These are phyloP conservation scores for Entosphenus tridentatus DNA, from an alignment of 2,113 vertebrate genomes.

Conservation along the genomic window DNA sequence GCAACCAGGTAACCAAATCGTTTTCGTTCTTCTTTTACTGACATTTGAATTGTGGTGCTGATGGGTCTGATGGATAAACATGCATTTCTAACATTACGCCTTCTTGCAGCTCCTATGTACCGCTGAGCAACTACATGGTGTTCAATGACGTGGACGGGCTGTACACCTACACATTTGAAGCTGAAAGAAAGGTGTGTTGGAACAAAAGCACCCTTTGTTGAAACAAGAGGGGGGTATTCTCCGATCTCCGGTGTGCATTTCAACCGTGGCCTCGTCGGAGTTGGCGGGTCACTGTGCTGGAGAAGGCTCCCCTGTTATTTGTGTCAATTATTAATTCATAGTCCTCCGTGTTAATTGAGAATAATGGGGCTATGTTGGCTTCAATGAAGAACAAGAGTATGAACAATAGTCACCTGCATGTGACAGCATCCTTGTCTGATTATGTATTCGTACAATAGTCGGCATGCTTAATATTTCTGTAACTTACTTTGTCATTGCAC, in stretches of 20 bases:
- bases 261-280: background rate
- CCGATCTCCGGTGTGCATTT: too few species aligned
- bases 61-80: conserved; percentile 7
- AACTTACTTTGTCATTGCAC: too few species aligned
- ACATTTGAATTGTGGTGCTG: background rate
- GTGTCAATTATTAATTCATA: background rate
- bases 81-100: conserved; percentile 10
- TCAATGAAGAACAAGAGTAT: too few species aligned
- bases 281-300: background rate
- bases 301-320: background rate
- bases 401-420: too few species aligned
- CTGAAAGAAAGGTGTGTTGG: conserved; percentile 58
- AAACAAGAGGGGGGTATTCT: too few species aligned
- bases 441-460: too few species aligned
- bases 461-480: too few species aligned
- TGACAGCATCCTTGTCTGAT: too few species aligned
- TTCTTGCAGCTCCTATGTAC: conserved; percentile 45
- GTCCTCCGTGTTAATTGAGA: too few species aligned
- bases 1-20: conserved; percentile 47
- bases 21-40: conserved; percentile 4
- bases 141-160: conserved; percentile 78
- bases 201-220: background rate
- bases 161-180: conserved; percentile 76
- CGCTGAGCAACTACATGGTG: conserved; percentile 76
- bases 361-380: too few species aligned